A percentile compares a stretch with the other conserved stretches of the same genome.
These are phyloP conservation scores for Ladona fulva DNA, from an alignment of 1,140 invertebrate genomes.

Conservation along the genomic window DNA sequence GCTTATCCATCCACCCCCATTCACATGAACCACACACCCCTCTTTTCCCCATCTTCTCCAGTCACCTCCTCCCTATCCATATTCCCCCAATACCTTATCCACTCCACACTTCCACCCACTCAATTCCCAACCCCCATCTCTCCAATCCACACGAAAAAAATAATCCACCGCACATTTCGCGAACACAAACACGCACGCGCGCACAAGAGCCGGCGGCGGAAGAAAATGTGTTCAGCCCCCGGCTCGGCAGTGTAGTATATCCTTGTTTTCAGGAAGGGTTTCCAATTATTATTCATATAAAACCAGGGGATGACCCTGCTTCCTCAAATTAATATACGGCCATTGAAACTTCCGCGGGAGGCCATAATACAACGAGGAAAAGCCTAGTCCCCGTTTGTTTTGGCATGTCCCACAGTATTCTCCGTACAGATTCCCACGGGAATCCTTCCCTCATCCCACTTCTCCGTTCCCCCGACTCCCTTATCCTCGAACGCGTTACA, in stretches of 20 bases:
- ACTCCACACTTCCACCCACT: not conserved
- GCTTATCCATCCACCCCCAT: not conserved
- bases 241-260: conserved; percentile 6
- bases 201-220: not conserved
- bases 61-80: not conserved
- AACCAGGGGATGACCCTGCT: conserved; percentile 6
- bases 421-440: not conserved
- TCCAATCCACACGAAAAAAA: not conserved
- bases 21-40: not conserved
- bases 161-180: not conserved
- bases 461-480: not conserved
- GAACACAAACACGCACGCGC: not conserved
- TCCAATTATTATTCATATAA: conserved; percentile 11
- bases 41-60: not conserved
- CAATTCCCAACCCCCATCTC: not conserved
- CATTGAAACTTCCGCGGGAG: not conserved
- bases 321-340: conserved; percentile 6
- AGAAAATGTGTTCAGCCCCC: not conserved
- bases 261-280: not conserved
- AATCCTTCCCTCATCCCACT: not conserved
- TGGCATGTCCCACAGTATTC: not conserved
- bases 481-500: not conserved
- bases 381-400: conserved; percentile 6
- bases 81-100: not conserved
- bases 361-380: conserved; percentile 9